Evolutionary conservation across 2,113 vertebrate species (phyloP).

Genomic region (Notarius quadriscutis): DNA sequence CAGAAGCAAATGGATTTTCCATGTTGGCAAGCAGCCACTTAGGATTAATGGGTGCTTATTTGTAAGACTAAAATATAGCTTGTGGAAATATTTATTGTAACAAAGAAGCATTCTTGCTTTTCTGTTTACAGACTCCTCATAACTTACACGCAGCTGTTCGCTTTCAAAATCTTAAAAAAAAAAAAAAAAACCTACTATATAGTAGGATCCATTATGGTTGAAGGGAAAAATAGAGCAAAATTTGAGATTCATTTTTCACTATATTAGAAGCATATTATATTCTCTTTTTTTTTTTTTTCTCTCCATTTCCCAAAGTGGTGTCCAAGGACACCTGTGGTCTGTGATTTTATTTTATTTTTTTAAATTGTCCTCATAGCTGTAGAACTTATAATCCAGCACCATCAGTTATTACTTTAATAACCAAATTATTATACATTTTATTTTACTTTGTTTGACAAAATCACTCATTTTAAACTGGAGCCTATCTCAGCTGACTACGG

Average conservation of each 20-base stretch:
- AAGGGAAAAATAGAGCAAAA: neutral
- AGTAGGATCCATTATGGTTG: neutral
- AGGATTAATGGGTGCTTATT: neutral
- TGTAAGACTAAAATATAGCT: neutral
- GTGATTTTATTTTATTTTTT: too few relatives aligned
- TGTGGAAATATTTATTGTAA: neutral
- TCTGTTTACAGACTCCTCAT: neutral
- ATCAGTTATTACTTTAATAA: neutral
- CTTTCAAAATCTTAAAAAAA: neutral
- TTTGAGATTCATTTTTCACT: neutral
- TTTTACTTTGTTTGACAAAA: too few relatives aligned
- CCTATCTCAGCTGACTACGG: too few relatives aligned
- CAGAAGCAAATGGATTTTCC: neutral
- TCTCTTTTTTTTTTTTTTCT: neutral
- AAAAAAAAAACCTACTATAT: too few relatives aligned
- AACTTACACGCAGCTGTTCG: neutral
- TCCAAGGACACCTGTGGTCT: neutral
- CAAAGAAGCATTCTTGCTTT: neutral
- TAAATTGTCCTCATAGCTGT: neutral
- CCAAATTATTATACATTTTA: neutral
- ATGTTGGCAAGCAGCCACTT: neutral
- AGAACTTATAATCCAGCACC: neutral
- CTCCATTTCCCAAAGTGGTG: neutral
- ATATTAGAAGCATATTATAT: neutral
- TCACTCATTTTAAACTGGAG: too few relatives aligned